A percentile compares a stretch with the other conserved stretches of the same genome.
Evolutionary conservation across 2,888 invertebrate species (phyloP).

Genomic region (Drosophila cracens): DNA sequence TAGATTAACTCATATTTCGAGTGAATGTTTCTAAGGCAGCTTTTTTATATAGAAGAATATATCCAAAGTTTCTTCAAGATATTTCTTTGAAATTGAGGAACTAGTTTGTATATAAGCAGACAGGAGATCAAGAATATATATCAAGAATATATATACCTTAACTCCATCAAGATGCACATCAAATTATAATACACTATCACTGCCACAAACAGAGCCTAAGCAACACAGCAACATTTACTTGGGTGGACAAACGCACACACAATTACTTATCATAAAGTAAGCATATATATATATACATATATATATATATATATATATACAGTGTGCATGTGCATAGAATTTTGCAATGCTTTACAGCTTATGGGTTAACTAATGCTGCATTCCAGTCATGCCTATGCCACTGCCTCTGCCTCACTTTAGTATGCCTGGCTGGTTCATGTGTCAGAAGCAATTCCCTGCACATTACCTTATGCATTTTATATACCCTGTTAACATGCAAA

Average conservation of each 20-base stretch:
- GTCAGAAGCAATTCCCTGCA: constrained; percentile 57
- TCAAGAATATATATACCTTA: not conserved
- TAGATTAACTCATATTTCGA: not conserved
- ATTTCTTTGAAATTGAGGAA: not conserved
- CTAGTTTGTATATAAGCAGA: not conserved
- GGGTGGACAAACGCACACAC: constrained; percentile 11
- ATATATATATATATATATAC: not conserved
- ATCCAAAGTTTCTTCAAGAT: not conserved
- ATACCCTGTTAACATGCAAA: constrained; percentile 16
- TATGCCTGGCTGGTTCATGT: constrained; percentile 33
- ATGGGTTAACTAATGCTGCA: not conserved
- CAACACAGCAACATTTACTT: constrained; percentile 53
- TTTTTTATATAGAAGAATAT: not conserved
- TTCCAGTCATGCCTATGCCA: not conserved
- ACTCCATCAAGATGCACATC: not conserved
- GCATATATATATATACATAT: constrained; percentile 2
- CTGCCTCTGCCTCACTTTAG: constrained; percentile 10
- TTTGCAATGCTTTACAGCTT: constrained; percentile 1
- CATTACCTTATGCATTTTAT: constrained; percentile 46
- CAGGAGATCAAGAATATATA: not conserved
- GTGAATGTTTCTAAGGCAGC: not conserved
- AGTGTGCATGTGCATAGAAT: not conserved
- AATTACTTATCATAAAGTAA: not conserved
- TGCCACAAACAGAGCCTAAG: constrained; percentile 1
- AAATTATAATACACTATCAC: not conserved